These are phyloP conservation scores for Nebria brevicollis DNA, from an alignment of 2,888 invertebrate species.

Conservation along the genomic window DNA sequence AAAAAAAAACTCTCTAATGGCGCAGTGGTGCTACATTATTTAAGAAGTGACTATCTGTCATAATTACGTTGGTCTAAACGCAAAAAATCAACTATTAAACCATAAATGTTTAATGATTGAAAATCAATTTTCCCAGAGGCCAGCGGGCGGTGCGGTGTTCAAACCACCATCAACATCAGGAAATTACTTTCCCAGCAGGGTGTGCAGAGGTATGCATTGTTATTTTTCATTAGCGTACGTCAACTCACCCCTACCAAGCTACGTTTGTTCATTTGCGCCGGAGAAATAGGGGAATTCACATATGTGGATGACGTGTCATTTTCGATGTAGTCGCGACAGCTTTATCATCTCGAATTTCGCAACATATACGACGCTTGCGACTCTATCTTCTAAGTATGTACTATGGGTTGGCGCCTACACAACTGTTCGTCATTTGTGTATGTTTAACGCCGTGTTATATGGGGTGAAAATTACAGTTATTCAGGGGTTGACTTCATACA, in stretches of 20 bases:
- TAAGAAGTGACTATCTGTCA: constrained; percentile 5
- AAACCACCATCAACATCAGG: constrained; percentile 32
- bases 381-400: background rate
- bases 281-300: constrained; percentile 3
- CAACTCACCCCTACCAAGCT: background rate
- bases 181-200: constrained; percentile 29
- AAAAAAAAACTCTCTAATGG: background rate
- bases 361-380: background rate
- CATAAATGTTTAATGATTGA: constrained; percentile 38
- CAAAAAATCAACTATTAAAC: constrained; percentile 30
- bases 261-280: background rate
- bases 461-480: background rate
- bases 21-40: constrained; percentile 11
- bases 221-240: constrained; percentile 36
- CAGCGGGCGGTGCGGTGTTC: background rate
- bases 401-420: background rate
- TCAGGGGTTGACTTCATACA: too few relatives aligned
- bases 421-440: background rate
- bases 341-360: constrained; percentile 13
- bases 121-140: constrained; percentile 30
- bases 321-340: background rate
- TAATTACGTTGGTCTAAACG: constrained; percentile 11
- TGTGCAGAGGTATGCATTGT: constrained; percentile 22
- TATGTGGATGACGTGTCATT: constrained; percentile 16
- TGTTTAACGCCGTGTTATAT: background rate